Conservation (phyloP, 2,113 vertebrate genomes). For the Urocitellus parryii region DNA sequence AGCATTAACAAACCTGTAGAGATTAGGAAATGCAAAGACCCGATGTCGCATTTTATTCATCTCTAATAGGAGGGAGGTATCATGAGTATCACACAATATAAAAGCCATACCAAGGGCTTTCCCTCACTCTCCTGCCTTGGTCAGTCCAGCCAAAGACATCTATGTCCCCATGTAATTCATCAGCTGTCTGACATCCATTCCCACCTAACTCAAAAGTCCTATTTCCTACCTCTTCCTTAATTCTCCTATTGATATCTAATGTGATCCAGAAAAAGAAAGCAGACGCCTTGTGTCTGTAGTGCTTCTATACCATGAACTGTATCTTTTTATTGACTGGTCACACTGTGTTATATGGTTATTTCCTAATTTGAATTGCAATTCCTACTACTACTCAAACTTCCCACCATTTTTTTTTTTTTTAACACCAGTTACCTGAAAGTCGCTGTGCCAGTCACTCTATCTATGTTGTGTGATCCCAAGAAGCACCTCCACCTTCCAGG, state of each 20-base stretch:
- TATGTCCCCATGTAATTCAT: fast-evolving
- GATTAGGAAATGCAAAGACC: not conserved
- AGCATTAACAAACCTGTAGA: not conserved
- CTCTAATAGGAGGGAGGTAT: not conserved
- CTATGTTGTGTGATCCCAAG: fast-evolving
- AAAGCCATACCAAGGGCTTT: not conserved
- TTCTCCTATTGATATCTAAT: not conserved
- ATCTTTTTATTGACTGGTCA: not conserved
- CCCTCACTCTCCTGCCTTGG: not conserved
- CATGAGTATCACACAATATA: not conserved
- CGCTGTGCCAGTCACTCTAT: too few species aligned
- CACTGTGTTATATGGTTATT: fast-evolving
- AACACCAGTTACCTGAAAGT: not conserved
- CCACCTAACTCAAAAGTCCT: not conserved
- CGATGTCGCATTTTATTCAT: not conserved
- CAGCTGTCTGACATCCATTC: too few species aligned
- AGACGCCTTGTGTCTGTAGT: not conserved
- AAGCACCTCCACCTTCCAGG: not conserved
- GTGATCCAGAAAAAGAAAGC: not conserved
- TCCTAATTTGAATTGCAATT: not conserved
- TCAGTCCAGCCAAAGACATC: not conserved
- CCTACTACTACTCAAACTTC: not conserved
- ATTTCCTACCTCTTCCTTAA: fast-evolving
- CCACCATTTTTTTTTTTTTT: too few species aligned
- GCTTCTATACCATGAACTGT: not conserved